phyloP scores from a whole-genome alignment of 1,140 invertebrate genomes.

The Apis florea region DNA sequence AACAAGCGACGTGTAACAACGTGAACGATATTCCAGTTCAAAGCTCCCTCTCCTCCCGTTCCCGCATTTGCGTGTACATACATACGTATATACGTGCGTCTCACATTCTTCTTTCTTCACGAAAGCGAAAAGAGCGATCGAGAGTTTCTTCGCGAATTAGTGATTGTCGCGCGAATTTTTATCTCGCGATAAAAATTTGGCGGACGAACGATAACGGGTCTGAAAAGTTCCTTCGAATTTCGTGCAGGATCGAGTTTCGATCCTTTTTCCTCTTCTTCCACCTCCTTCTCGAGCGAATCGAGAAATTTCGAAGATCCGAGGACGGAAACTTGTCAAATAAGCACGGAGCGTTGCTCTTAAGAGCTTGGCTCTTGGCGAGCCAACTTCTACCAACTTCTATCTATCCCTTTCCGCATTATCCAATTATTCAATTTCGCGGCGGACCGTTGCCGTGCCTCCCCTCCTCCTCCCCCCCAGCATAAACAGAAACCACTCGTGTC shows the following conservation, averaged over 20 bases:
- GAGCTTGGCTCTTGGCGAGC: background rate
- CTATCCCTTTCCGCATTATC: constrained; percentile 24
- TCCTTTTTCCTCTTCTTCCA: too few relatives aligned
- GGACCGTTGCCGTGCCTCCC: background rate
- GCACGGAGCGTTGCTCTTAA: background rate
- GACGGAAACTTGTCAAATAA: background rate
- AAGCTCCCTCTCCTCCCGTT: background rate
- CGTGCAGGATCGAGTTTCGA: too few relatives aligned
- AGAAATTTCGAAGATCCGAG: background rate
- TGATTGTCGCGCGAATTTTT: background rate
- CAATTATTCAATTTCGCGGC: constrained; percentile 45
- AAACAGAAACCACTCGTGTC: background rate
- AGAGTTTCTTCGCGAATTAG: too few relatives aligned
- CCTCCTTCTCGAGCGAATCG: too few relatives aligned
- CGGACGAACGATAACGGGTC: background rate
- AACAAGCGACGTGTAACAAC: constrained; percentile 33
- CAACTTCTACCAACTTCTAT: background rate
- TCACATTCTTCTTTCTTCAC: constrained; percentile 46
- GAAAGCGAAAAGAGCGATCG: constrained; percentile 34
- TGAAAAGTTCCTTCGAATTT: background rate
- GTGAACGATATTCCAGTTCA: background rate
- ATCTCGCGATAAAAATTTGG: background rate
- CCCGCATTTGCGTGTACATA: too few relatives aligned
- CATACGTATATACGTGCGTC: background rate
- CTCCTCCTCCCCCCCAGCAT: background rate